Evolutionary conservation across 1,140 invertebrate genomes (phyloP).

Genomic region (Bombyx mori): ASM3026992v2 NC_085119.1:2476501-2477000

Average conservation of each 20-base stretch:
- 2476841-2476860: conserved; percentile 61
- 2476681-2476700: conserved; percentile 27
- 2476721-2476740: conserved; percentile 8
- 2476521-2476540: not conserved
- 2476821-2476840: conserved; percentile 36
- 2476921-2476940: conserved; percentile 61
- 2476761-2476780: conserved; percentile 7
- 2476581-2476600: conserved; percentile 34
- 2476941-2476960: conserved; percentile 32
- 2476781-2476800: conserved; percentile 3
- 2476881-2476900: conserved; percentile 43
- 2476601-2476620: conserved; percentile 47
- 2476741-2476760: not conserved
- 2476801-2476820: not conserved
- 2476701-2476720: conserved; percentile 19
- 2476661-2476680: conserved; percentile 38
- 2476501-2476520: too few relatives aligned
- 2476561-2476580: conserved; percentile 31
- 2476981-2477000: conserved; percentile 30
- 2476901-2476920: conserved; percentile 56
- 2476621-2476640: conserved; percentile 52
- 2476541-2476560: conserved; percentile 25
- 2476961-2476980: conserved; percentile 31
- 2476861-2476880: conserved; percentile 61
- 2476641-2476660: conserved; percentile 37